These are phyloP conservation scores for Danio kyathit DNA, from an alignment of 2,797 vertebrate genomes.

Conservation along the genomic window DNA sequence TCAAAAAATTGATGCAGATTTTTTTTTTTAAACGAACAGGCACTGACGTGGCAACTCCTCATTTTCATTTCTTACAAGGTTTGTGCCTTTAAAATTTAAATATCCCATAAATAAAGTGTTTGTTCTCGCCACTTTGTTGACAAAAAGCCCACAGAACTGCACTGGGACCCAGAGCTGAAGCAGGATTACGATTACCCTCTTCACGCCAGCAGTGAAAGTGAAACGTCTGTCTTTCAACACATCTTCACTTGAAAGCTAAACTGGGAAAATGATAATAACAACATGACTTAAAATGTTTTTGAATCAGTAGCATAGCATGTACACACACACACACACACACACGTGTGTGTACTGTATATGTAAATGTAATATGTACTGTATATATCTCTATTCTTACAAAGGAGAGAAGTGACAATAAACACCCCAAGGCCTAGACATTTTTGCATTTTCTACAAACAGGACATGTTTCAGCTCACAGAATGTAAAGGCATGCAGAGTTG, in stretches of 20 bases:
- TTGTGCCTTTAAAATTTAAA: constrained; percentile 11
- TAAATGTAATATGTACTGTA: not conserved
- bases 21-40: not conserved
- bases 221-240: constrained; percentile 11
- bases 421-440: not conserved
- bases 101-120: constrained; percentile 13
- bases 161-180: not conserved
- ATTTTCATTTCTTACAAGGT: not conserved
- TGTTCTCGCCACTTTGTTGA: constrained; percentile 1
- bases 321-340: not conserved
- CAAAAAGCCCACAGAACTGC: not conserved
- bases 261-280: constrained; percentile 62
- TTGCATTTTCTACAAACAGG: not conserved
- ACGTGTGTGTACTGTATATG: too few species aligned
- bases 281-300: constrained; percentile 2
- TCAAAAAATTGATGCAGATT: not conserved
- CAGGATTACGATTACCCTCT: constrained; percentile 16
- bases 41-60: not conserved
- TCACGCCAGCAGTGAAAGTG: not conserved
- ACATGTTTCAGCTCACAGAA: not conserved
- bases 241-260: constrained; percentile 14
- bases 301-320: not conserved
- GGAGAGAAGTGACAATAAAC: constrained; percentile 3
- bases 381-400: not conserved
- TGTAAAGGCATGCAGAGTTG: not conserved